Evolutionary conservation across 2,888 invertebrate genomes (phyloP).

Genomic region (Tanaodytes sp.): DNA sequence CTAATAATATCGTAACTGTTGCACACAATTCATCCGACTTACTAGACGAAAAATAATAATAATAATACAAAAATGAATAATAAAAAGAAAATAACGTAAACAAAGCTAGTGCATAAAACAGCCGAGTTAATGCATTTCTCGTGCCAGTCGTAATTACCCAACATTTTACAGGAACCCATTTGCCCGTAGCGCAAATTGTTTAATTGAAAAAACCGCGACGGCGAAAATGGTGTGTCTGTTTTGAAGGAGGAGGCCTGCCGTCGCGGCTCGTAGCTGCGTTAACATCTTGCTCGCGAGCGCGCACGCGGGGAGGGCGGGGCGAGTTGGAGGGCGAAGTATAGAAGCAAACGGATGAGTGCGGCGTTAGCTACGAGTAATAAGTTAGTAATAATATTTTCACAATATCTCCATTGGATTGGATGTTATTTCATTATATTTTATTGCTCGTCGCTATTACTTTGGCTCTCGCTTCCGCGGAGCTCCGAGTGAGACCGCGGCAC

Average conservation of each 20-base stretch:
- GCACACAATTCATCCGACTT: too few species aligned
- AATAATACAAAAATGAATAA: too few species aligned
- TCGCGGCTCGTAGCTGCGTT: conserved; percentile 22
- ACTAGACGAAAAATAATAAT: too few species aligned
- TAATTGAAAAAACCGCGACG: conserved; percentile 35
- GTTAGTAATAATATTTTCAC: conserved; percentile 73
- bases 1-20: too few species aligned
- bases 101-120: too few species aligned
- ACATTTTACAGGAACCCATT: too few species aligned
- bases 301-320: too few species aligned
- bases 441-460: conserved; percentile 69
- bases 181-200: conserved; percentile 12
- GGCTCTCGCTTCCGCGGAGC: conserved; percentile 59
- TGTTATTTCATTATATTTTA: conserved; percentile 71
- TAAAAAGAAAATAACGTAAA: too few species aligned
- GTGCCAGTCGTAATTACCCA: too few species aligned
- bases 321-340: conserved; percentile 35
- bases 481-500: conserved; percentile 61
- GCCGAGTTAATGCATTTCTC: too few species aligned
- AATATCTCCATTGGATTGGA: conserved; percentile 71
- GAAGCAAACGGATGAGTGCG: conserved; percentile 51
- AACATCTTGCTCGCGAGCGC: conserved; percentile 48
- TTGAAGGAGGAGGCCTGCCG: conserved; percentile 34
- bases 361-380: conserved; percentile 65
- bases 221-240: conserved; percentile 31